A percentile compares a stretch with the other conserved stretches of the same genome.
These are phyloP conservation scores for Carollia perspicillata DNA, from an alignment of 2,113 vertebrate species.

Conservation along the genomic window DNA sequence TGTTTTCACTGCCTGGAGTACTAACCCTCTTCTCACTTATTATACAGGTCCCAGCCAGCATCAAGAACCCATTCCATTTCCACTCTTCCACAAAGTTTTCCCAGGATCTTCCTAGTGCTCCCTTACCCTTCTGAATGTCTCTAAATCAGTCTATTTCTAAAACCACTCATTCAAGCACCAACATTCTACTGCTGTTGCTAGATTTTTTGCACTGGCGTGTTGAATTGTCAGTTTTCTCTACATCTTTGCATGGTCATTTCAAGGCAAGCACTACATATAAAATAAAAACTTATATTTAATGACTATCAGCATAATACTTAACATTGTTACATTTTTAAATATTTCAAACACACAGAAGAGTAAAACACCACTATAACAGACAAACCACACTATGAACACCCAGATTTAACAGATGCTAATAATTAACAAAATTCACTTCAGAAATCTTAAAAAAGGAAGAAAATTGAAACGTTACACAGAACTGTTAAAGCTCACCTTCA, in stretches of 20 bases:
- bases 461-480: background rate
- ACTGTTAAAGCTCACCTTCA: background rate
- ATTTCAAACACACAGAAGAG: constrained; percentile 3
- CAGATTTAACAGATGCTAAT: constrained; percentile 30
- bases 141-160: background rate
- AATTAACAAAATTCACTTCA: constrained; percentile 20
- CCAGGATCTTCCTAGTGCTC: background rate
- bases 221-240: background rate
- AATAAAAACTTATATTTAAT: background rate
- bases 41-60: background rate
- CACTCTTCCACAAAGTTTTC: background rate
- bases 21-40: background rate
- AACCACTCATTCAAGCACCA: background rate
- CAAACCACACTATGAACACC: background rate
- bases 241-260: background rate
- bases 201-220: background rate
- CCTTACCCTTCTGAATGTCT: background rate
- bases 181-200: background rate
- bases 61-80: background rate
- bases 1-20: background rate
- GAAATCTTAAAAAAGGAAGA: background rate
- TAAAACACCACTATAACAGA: background rate
- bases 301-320: background rate
- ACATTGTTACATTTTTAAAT: background rate
- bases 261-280: background rate